Evolutionary conservation across 2,797 vertebrate species (phyloP).

Genomic region (Pseudochirops corinnae): DNA sequence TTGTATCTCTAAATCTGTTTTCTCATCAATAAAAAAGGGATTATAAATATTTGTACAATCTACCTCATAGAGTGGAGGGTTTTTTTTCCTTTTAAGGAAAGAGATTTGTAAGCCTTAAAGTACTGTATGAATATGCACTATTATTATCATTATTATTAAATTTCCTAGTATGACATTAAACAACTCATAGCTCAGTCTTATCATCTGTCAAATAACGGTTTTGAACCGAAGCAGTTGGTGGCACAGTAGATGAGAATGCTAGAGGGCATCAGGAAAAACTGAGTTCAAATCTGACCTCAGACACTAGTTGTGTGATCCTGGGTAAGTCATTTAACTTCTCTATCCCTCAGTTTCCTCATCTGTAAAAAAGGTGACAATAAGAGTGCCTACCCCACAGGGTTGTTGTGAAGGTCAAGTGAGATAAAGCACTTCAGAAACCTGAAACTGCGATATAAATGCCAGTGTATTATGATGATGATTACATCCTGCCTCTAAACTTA

Average conservation of each 20-base stretch:
- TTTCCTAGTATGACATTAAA: background rate
- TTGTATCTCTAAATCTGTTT: background rate
- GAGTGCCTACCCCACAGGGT: background rate
- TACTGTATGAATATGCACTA: background rate
- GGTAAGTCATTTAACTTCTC: background rate
- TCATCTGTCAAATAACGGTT: background rate
- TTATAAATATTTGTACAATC: background rate
- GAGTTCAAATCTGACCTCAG: background rate
- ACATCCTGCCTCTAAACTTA: background rate
- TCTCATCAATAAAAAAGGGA: background rate
- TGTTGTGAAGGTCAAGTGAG: background rate
- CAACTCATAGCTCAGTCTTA: background rate
- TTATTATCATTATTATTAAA: background rate
- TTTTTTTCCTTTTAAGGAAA: background rate
- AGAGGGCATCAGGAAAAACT: background rate
- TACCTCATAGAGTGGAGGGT: background rate
- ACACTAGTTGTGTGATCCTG: background rate
- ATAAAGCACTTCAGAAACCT: background rate
- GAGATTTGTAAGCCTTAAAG: background rate
- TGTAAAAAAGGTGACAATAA: background rate
- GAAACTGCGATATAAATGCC: background rate
- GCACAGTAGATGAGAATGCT: background rate
- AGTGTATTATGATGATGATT: background rate
- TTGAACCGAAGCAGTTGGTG: background rate
- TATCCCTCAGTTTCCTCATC: background rate